A percentile compares a stretch with the other conserved stretches of the same genome.
Evolutionary conservation across 1,140 invertebrate species (phyloP).

Genomic region (Goniozus legneri): DNA sequence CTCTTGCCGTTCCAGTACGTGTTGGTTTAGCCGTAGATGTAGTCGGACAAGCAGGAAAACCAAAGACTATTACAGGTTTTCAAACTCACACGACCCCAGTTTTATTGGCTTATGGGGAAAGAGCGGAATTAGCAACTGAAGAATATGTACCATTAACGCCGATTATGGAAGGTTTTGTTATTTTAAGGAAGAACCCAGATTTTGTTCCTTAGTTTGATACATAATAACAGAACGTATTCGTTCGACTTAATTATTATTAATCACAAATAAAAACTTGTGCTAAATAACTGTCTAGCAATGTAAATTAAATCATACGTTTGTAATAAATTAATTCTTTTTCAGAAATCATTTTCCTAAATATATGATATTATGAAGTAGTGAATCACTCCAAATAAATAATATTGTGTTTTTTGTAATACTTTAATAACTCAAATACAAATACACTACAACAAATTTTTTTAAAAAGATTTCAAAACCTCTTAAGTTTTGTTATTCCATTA

Average conservation of each 20-base stretch:
- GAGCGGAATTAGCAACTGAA: constrained; percentile 97
- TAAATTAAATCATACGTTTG: neutral
- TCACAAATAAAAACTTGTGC: too few species aligned
- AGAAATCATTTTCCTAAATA: neutral
- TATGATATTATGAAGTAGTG: too few species aligned
- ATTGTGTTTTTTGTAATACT: neutral
- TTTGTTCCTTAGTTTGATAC: constrained; percentile 55
- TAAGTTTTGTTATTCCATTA: too few species aligned
- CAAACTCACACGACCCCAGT: constrained; percentile 99
- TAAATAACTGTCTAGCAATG: neutral
- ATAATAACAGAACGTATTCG: constrained; percentile 1
- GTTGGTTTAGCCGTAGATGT: constrained; percentile 99
- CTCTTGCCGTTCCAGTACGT: constrained; percentile 91
- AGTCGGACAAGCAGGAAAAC: constrained; percentile 98
- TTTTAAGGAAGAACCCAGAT: constrained; percentile 91
- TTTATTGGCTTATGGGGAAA: constrained; percentile 91
- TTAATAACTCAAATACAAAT: neutral
- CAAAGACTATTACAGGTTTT: constrained; percentile 99
- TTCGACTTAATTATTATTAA: too few species aligned
- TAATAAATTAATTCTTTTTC: neutral
- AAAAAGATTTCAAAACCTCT: neutral
- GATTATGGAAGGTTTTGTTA: constrained; percentile 99
- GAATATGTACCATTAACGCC: constrained; percentile 94
- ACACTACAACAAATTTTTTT: neutral
- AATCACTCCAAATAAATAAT: too few species aligned